Evolutionary conservation across 2,888 invertebrate species (phyloP), one percentile per base, ranked within the genome.

Genomic region (Anoplius nigerrimus): DNA sequence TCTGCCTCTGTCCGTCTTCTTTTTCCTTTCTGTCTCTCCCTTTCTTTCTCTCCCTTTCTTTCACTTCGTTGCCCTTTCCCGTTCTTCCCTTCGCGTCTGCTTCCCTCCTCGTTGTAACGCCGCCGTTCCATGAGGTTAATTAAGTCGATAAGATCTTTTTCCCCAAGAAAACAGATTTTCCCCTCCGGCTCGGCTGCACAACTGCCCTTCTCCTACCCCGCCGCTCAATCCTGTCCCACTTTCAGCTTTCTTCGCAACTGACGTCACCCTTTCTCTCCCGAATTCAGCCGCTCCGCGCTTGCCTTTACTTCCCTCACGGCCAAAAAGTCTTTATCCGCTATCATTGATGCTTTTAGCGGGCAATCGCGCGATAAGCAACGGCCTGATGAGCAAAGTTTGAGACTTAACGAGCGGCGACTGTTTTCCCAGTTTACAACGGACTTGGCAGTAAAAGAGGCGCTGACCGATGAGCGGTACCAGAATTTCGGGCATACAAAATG

Each of bases 131-230:
- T 53, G 48, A 70, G 69, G 75, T 80, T 82, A 78, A 82, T 82
- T 80, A 79, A 75, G 63, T 62, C 78, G 76, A 82, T 79, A 82
- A 80, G 70, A 71, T 72, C 69, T 55, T 34, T 34, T 69, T 57
- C 66, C 60, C 20, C 48, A 66, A 48, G 65, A 46, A 62, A 66
- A 61, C 63, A 57, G 67, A 71, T 43, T 57, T 45, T 42, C 34
- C 51, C 48, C 48, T 16, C 48, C n/a, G 51, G 27, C 24, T 21
- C 16, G 22, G 21, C 15, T 21, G 21, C 21, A 18, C 48, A 48
- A 48, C 48, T 13, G 4, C 68, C 69, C 66, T 63, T 57, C 61
- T 58, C 54, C 20, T 62, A 62, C 53, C 56, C 62, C 58, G 46
- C 64, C 52, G 21, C n/a, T 20, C 43, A 21, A 56, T 52, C 60